A percentile compares a stretch with the other conserved stretches of the same genome.
phyloP scores from a whole-genome alignment of 2,113 vertebrate genomes.

The Anser cygnoides region DNA sequence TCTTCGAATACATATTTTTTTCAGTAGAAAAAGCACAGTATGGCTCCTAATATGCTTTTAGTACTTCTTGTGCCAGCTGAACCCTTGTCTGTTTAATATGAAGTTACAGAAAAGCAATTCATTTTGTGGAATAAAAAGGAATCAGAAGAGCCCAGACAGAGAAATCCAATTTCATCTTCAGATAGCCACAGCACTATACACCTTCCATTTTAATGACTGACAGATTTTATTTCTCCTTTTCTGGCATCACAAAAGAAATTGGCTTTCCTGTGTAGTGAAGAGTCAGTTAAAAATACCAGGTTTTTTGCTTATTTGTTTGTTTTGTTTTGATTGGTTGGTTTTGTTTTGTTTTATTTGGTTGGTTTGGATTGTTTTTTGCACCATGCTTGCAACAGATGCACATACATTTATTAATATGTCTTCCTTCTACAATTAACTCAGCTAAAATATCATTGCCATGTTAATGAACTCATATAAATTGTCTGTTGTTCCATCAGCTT shows the following conservation, averaged over 20 bases:
- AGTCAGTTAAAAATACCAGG: not conserved
- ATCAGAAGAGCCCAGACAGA: slow-evolving; percentile 62
- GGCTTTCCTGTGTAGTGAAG: not conserved
- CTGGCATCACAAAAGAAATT: not conserved
- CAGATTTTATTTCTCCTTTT: slow-evolving; percentile 43
- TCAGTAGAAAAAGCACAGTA: not conserved
- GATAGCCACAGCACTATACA: slow-evolving; percentile 34
- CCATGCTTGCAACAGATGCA: not conserved
- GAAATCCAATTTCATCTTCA: slow-evolving; percentile 77
- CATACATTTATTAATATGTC: not conserved
- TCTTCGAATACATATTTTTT: not conserved
- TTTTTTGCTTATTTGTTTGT: not conserved
- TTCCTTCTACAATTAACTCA: not conserved
- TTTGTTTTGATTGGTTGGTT: not conserved
- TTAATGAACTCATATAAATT: not conserved
- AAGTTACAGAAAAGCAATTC: slow-evolving; percentile 71
- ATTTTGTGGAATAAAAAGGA: slow-evolving; percentile 73
- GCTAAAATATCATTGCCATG: not conserved
- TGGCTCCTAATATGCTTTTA: slow-evolving; percentile 62
- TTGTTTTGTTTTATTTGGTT: not conserved
- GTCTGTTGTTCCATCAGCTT: not conserved
- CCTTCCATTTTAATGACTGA: slow-evolving; percentile 74
- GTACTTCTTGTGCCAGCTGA: slow-evolving; percentile 34
- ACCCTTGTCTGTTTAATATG: slow-evolving; percentile 42
- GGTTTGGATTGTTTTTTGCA: not conserved